Evolutionary conservation across 1,140 invertebrate genomes (phyloP).

Genomic region (Drosophila elegans): DNA sequence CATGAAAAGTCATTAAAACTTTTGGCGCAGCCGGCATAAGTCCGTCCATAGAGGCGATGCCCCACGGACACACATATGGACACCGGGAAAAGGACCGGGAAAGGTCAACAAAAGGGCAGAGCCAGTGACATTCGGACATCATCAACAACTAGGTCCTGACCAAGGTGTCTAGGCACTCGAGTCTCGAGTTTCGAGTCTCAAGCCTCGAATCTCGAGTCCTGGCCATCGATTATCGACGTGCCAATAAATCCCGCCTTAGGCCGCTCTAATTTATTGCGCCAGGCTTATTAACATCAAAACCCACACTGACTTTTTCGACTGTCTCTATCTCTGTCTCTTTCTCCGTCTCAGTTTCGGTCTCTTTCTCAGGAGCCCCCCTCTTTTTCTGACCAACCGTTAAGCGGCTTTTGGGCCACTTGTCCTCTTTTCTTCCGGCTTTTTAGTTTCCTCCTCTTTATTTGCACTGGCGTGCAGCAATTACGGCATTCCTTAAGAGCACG

Average conservation of each 20-base stretch:
- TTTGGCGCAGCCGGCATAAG: conserved; percentile 55
- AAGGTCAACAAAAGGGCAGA: conserved; percentile 73
- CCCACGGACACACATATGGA: conserved; percentile 18
- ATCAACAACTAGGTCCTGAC: conserved; percentile 37
- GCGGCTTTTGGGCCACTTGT: conserved; percentile 38
- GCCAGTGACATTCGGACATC: conserved; percentile 50
- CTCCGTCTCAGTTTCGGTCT: not conserved
- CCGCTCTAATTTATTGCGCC: conserved; percentile 68
- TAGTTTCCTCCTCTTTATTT: not conserved
- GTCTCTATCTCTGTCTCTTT: not conserved
- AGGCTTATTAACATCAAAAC: conserved; percentile 52
- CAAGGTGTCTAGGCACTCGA: conserved; percentile 1
- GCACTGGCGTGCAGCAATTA: conserved; percentile 12
- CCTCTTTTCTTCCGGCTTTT: conserved; percentile 3
- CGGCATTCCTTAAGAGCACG: not conserved
- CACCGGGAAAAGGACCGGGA: not conserved
- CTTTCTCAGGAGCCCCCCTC: not conserved
- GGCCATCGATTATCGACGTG: conserved; percentile 67
- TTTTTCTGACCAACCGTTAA: conserved; percentile 14
- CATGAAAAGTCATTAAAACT: conserved; percentile 81
- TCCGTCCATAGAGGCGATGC: conserved; percentile 23
- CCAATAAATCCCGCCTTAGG: conserved; percentile 67
- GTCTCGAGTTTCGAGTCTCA: conserved; percentile 14
- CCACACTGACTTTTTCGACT: conserved; percentile 6
- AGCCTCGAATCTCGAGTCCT: conserved; percentile 2